These are phyloP conservation scores for human DNA, from an alignment of 2,113 vertebrate species.

Conservation along the genomic window DNA sequence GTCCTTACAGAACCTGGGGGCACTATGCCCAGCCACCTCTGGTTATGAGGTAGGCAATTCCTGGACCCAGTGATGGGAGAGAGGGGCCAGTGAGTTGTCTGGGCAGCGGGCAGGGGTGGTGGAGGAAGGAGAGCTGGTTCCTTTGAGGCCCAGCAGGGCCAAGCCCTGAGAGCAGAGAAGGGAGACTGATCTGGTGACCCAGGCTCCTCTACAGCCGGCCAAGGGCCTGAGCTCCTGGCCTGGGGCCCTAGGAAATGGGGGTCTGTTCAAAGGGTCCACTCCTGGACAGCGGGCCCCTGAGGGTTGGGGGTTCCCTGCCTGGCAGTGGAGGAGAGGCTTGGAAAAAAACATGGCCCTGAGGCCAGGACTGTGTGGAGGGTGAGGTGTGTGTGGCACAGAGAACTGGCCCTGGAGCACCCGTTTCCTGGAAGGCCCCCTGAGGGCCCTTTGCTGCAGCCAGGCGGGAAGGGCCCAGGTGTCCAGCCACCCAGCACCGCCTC, in stretches of 20 bases:
- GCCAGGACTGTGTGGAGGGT: not conserved
- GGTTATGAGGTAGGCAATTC: not conserved
- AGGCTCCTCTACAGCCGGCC: not conserved
- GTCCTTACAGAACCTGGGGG: constrained; percentile 12
- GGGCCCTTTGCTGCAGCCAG: constrained; percentile 3
- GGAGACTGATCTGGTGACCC: not conserved
- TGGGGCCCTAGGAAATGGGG: not conserved
- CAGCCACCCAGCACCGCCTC: constrained; percentile 53
- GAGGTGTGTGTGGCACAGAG: not conserved
- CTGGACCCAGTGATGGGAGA: not conserved
- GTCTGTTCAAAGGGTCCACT: not conserved
- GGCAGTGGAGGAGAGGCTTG: not conserved
- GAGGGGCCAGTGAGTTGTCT: constrained; percentile 9
- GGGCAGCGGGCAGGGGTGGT: not conserved
- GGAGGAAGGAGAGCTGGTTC: not conserved
- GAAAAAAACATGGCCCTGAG: not conserved
- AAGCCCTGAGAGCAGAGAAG: not conserved
- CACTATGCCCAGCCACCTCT: constrained; percentile 44
- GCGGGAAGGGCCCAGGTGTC: constrained; percentile 68
- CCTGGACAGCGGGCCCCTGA: not conserved
- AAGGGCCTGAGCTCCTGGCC: not conserved
- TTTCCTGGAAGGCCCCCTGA: constrained; percentile 68
- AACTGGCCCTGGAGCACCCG: not conserved
- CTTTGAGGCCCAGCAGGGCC: not conserved
- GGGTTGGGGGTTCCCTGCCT: not conserved